Conservation (phyloP, 1,140 invertebrate genomes). For the Sitophilus oryzae region DNA sequence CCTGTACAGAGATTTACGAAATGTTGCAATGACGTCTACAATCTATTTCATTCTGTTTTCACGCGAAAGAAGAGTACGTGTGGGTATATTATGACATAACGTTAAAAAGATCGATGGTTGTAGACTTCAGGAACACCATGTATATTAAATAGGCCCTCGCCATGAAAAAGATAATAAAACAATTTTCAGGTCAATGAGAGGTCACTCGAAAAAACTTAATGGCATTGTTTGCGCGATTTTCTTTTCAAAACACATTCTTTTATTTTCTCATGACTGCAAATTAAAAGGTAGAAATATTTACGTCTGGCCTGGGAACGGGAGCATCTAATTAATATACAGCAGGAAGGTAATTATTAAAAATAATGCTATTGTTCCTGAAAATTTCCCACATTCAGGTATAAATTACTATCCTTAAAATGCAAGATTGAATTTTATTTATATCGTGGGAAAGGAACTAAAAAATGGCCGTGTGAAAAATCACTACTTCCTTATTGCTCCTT, state of each 20-base stretch:
- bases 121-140: too few species aligned
- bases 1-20: too few species aligned
- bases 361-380: constrained; percentile 32
- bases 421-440: constrained; percentile 23
- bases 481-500: constrained; percentile 15
- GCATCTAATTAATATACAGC: constrained; percentile 37
- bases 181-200: background rate
- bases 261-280: constrained; percentile 13
- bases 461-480: constrained; percentile 25
- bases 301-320: constrained; percentile 30
- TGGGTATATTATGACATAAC: too few species aligned
- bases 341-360: constrained; percentile 39
- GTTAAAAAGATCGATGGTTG: too few species aligned
- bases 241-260: background rate
- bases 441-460: constrained; percentile 25
- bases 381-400: constrained; percentile 29
- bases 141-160: too few species aligned
- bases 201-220: background rate
- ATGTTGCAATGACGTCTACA: too few species aligned
- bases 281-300: constrained; percentile 9
- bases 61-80: too few species aligned
- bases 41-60: too few species aligned
- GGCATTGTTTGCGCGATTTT: background rate
- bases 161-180: too few species aligned
- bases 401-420: constrained; percentile 23